Base-by-base conservation (phyloP, 2,113 vertebrate species). In the Jaculus jaculus region DNA sequence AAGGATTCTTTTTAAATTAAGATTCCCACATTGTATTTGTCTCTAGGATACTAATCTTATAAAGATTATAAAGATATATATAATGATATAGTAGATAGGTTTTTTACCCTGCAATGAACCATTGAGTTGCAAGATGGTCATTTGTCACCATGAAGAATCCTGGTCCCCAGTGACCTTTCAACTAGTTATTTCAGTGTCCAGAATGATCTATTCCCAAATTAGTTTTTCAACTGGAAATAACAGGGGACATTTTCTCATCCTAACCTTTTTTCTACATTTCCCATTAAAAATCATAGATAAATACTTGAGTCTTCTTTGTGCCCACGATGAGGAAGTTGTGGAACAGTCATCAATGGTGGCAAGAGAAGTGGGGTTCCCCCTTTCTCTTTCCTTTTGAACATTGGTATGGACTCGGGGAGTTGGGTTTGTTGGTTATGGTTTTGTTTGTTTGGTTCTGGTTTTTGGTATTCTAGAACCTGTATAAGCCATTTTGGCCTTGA, bases 251-350 rank as follows among this genome's bases (percentile, higher is more conserved):
- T 78, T 87, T 87, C 66, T 61, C 39, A 86, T 61, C 73, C 77
- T 79, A 86, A 6, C 18, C 34, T n/a, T 54, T 5, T 47, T 80
- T 80, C 75, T 60, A 72, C 3, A 15, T 84, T 74, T 84, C 21
- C 60, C 78, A 10, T 24, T 32, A 84, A 77, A 79, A 39, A 60
- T 2, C 15, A 13, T 11, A 47, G 65, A 71, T 71, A 18, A 26
- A 79, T 32, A 10, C n/a, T 28, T 66, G 2, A 68, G 79, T 90
- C 28, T 81, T 30, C 39, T 90, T 42, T 51, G 34, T 91, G 65
- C 90, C 47, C 47, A 93, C 93, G 90, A 77, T 66, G 65, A 91
- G 61, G 8, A 93, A 87, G 71, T 90, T 18, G 18, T 34, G 9
- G 30, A 20, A 68, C 2, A 42, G 73, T 51, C 77, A 60, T 47